These are phyloP conservation scores for Mormoops blainvillei DNA, from an alignment of 2,113 vertebrate genomes.

Conservation along the genomic window DNA sequence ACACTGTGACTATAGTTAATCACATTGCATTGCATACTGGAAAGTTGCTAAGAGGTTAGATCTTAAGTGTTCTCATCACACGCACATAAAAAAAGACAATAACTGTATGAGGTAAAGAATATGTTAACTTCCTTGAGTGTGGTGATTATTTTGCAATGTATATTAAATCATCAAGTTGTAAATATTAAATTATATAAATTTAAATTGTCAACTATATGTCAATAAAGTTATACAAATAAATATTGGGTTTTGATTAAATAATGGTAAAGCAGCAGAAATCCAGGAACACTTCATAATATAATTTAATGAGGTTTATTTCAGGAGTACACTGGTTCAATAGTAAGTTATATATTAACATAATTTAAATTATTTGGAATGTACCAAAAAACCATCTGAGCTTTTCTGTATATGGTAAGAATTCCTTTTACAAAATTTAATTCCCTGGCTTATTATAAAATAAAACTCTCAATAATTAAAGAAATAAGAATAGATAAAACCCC, in stretches of 20 bases:
- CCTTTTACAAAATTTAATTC: not conserved
- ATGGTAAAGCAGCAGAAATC: not conserved
- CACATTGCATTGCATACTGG: not conserved
- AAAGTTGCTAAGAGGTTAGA: not conserved
- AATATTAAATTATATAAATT: not conserved
- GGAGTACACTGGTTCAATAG: not conserved
- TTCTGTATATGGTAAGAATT: not conserved
- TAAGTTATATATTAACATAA: not conserved
- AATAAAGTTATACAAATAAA: not conserved
- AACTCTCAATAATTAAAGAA: not conserved
- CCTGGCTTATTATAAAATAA: not conserved
- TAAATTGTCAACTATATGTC: not conserved
- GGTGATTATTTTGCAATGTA: not conserved
- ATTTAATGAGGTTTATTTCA: not conserved
- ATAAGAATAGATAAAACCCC: not conserved
- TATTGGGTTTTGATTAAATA: not conserved
- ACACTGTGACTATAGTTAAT: not conserved
- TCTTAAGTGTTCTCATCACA: not conserved
- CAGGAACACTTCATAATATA: not conserved
- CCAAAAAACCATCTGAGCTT: not conserved
- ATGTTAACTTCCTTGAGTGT: not conserved
- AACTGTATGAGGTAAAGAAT: not conserved
- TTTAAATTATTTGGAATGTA: not conserved
- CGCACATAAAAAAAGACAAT: not conserved
- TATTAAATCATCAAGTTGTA: not conserved